Evolutionary conservation across 2,113 vertebrate genomes (phyloP).

Genomic region (Peromyscus californicus): DNA sequence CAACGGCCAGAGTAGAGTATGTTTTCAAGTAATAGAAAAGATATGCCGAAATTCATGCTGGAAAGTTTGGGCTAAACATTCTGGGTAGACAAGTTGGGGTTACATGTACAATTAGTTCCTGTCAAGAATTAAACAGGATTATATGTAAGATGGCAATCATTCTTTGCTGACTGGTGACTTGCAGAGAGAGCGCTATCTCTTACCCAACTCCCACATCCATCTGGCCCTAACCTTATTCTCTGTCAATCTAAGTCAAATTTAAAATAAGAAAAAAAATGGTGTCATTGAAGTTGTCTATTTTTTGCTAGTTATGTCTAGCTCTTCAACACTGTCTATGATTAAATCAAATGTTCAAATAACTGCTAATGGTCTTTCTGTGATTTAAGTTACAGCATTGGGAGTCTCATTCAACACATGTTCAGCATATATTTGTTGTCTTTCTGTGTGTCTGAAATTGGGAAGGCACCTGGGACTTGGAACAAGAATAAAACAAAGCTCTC

Average conservation of each 20-base stretch:
- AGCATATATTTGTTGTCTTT: slow-evolving; percentile 12
- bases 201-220: slow-evolving; percentile 70
- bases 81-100: not conserved
- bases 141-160: slow-evolving; percentile 37
- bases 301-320: slow-evolving; percentile 64
- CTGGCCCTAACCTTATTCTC: slow-evolving; percentile 73
- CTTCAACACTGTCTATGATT: slow-evolving; percentile 49
- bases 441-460: not conserved
- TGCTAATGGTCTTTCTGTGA: slow-evolving; percentile 52
- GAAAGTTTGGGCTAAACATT: not conserved
- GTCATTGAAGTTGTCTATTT: slow-evolving; percentile 71
- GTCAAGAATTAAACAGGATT: slow-evolving; percentile 52
- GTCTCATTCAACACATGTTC: slow-evolving; percentile 25
- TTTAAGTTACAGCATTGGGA: slow-evolving; percentile 50
- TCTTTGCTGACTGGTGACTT: slow-evolving; percentile 63
- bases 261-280: slow-evolving; percentile 65
- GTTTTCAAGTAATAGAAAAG: not conserved
- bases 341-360: slow-evolving; percentile 68
- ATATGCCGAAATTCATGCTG: not conserved
- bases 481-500: not conserved
- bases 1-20: not conserved
- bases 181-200: slow-evolving; percentile 25
- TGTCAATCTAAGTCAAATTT: slow-evolving; percentile 76
- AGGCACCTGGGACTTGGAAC: not conserved
- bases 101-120: not conserved